Base-by-base conservation (phyloP, 1,140 invertebrate genomes). In the Pygmarrhopalites habei region DNA sequence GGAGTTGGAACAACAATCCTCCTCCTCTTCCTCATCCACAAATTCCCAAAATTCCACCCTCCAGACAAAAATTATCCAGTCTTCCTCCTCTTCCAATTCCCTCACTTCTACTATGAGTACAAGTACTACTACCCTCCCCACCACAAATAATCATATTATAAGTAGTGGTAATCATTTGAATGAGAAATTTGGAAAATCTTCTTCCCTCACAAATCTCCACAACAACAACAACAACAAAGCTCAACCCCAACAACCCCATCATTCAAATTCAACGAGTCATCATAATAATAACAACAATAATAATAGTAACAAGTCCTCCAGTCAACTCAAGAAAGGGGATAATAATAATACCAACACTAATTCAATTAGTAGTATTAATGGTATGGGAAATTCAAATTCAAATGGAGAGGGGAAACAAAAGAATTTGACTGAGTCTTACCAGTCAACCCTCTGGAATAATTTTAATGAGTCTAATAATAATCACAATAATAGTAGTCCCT, bases 1-100 rank as follows among this genome's bases (percentile, higher is more conserved):
- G 68, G 86, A 88, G 72, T 75, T 89, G 15, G 88, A 90, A 74
- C 62, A 73, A 51, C 75, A 75, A 26, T 44, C 46, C 1, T 58
- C 57, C 21, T 57, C 57, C 21, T 26, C 23, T 29, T 53, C 41
- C 43, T 60, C 62, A 14, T 30, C 62, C 15, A 35, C 23, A 17
- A 41, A 51, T 46, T 30, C 21, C n/a, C n/a, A n/a, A n/a, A n/a
- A n/a, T n/a, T n/a, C n/a, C n/a, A n/a, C n/a, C n/a, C n/a, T n/a
- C n/a, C n/a, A n/a, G 14, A 39, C 52, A 30, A 58, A 3, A 29
- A 46, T 5, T 58, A n/a, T 15, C 10, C 3, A 46, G 57, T 58
- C 35, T 4, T n/a, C n/a, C n/a, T n/a, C n/a, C n/a, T 12, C 15
- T 35, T 60, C 46, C 58, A 49, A 41, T 47, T 29, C 28, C 43